phyloP scores from a whole-genome alignment of 2,888 invertebrate genomes.

The Drosophila borealis region DNA sequence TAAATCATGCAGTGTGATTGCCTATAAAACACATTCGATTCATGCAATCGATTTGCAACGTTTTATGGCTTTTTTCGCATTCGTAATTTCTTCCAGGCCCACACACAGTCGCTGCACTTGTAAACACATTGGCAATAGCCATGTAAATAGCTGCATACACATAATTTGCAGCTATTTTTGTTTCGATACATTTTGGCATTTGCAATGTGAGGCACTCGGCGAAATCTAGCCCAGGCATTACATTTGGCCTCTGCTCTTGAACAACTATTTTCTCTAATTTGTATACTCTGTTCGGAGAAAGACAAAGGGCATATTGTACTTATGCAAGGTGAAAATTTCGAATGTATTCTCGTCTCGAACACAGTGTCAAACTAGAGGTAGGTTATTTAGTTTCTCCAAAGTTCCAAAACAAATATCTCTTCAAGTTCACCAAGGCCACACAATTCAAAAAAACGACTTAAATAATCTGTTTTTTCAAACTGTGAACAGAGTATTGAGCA shows the following conservation, averaged over 20 bases:
- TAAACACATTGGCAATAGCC: slow-evolving; percentile 29
- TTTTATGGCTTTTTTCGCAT: slow-evolving; percentile 55
- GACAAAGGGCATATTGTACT: neutral
- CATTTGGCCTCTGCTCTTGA: slow-evolving; percentile 40
- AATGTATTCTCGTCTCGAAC: no score
- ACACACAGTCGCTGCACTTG: slow-evolving; percentile 19
- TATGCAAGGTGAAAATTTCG: neutral
- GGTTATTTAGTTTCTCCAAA: no score
- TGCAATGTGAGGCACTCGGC: slow-evolving; percentile 16
- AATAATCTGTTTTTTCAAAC: neutral
- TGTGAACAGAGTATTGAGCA: neutral
- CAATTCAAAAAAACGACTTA: no score
- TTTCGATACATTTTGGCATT: slow-evolving; percentile 27
- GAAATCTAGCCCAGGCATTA: slow-evolving; percentile 5
- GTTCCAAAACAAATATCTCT: no score
- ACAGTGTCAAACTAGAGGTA: no score
- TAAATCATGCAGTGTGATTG: slow-evolving; percentile 73
- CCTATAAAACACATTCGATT: slow-evolving; percentile 63
- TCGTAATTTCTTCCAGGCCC: slow-evolving; percentile 7
- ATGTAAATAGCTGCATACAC: slow-evolving; percentile 13
- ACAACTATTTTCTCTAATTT: slow-evolving; percentile 7
- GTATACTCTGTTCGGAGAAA: neutral
- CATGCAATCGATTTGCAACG: slow-evolving; percentile 66
- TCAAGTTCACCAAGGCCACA: no score
- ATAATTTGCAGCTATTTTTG: slow-evolving; percentile 35